phyloP scores from a whole-genome alignment of 2,797 vertebrate genomes.

The Tauraco hartlaubi region DNA sequence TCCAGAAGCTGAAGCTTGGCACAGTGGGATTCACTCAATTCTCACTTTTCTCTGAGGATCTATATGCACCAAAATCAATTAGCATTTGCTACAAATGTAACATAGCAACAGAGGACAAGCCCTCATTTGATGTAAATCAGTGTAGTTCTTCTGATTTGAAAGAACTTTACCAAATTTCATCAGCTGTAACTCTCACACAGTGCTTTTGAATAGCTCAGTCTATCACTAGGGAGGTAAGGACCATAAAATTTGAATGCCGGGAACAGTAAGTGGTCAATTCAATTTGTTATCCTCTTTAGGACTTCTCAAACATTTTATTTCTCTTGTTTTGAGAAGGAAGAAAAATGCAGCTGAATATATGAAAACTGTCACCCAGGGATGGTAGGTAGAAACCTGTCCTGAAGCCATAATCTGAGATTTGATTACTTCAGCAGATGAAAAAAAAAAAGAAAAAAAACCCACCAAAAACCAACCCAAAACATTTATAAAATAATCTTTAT shows the following conservation, averaged over 20 bases:
- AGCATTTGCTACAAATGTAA: constrained; percentile 49
- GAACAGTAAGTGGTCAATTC: constrained; percentile 60
- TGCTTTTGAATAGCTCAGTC: background rate
- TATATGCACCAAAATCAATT: background rate
- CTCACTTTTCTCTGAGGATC: constrained; percentile 38
- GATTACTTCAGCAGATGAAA: constrained; percentile 10
- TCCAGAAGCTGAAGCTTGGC: background rate
- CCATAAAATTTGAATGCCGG: constrained; percentile 29
- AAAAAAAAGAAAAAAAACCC: background rate
- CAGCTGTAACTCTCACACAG: constrained; percentile 10
- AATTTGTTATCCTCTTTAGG: constrained; percentile 52
- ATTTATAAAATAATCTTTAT: constrained; percentile 4
- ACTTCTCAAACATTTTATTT: constrained; percentile 25
- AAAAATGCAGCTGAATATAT: constrained; percentile 11
- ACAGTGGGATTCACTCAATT: constrained; percentile 7
- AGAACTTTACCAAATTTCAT: constrained; percentile 28
- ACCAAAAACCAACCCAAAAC: background rate
- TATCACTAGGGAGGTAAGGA: background rate
- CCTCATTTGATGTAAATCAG: constrained; percentile 25
- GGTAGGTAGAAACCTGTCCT: background rate
- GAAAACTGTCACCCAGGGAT: background rate
- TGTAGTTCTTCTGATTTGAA: background rate
- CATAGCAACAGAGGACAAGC: constrained; percentile 8
- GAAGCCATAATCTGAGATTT: background rate
- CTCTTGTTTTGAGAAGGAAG: constrained; percentile 14